These are phyloP conservation scores for Leuciscus waleckii DNA, from an alignment of 2,797 vertebrate genomes.

Conservation along the genomic window DNA sequence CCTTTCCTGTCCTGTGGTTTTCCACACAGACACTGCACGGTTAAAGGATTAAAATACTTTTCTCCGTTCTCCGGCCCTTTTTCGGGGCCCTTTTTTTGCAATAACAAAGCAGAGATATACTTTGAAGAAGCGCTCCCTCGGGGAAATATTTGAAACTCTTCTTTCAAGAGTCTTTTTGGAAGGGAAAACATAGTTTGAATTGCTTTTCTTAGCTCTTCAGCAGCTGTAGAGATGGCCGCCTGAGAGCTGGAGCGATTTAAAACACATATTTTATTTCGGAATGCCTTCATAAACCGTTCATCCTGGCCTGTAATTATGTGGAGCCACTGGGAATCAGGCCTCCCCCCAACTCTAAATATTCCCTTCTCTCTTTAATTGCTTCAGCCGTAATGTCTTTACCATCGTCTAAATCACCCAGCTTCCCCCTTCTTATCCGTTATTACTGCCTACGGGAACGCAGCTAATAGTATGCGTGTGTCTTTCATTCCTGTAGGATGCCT, in stretches of 20 bases:
- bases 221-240: conserved; percentile 37
- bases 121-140: conserved; percentile 73
- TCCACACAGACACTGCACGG: conserved; percentile 65
- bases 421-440: conserved; percentile 58
- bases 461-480: conserved; percentile 65
- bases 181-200: conserved; percentile 48
- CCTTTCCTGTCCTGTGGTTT: conserved; percentile 55
- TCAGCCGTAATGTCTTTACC: conserved; percentile 53
- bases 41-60: conserved; percentile 75
- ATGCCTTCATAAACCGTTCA: conserved; percentile 69
- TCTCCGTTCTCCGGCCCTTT: conserved; percentile 5
- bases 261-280: conserved; percentile 69
- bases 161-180: conserved; percentile 63
- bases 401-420: conserved; percentile 51
- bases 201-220: conserved; percentile 42
- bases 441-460: conserved; percentile 52
- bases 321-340: conserved; percentile 70
- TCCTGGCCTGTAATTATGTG: conserved; percentile 75
- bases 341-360: conserved; percentile 65
- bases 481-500: conserved; percentile 61
- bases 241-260: conserved; percentile 60
- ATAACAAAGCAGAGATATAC: conserved; percentile 72
- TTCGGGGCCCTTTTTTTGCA: conserved; percentile 66
- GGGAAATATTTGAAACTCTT: conserved; percentile 76
- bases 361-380: conserved; percentile 60